Evolutionary conservation across 2,797 vertebrate species (phyloP), one percentile per base, ranked within the genome.

Genomic region (Malacoctenus gilli): DNA sequence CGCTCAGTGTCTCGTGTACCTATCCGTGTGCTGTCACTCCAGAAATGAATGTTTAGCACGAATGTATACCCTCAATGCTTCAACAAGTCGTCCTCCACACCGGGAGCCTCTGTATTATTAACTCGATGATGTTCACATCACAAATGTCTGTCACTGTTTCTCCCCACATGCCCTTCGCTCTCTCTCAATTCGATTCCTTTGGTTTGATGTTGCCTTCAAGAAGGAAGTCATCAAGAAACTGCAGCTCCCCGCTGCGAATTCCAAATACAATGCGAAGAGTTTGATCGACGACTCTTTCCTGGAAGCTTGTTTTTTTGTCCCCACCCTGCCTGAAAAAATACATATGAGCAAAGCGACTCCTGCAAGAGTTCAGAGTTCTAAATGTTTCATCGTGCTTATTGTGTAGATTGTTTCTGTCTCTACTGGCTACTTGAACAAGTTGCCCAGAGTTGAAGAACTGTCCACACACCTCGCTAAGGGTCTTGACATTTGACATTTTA

Each of bases 191-290:
- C 8, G 8, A 48, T 52, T 39, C 36, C 21, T 47, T 43, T 18
- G 28, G 38, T 63, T 43, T 63, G 40, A 59, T 49, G 25, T 55
- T 43, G 39, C 32, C 39, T 62, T 63, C 12, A 43, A 59, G 48
- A 37, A 43, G 21, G 48, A 37, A 43, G 21, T 56, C 18, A 19
- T 67, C 32, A 40, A 30, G 40, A 30, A 54, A 11, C 16, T 34
- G 5, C 1, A 10, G 47, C 19, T 28, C 21, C 30, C 0, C 21
- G 12, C 32, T 60, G 32, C 18, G 21, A n/a, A 59, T 42, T 57
- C 15, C 4, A 39, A 52, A 57, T 15, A 56, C 5, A 3, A 16
- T 12, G 38, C 21, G 38, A 40, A 11, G 12, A 40, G 11, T 18
- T 2, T 21, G 18, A 20, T 20, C 39, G 40, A 30, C 14, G 2